phyloP scores from a whole-genome alignment of 2,113 vertebrate species.

The Cephalopholis sonnerati region DNA sequence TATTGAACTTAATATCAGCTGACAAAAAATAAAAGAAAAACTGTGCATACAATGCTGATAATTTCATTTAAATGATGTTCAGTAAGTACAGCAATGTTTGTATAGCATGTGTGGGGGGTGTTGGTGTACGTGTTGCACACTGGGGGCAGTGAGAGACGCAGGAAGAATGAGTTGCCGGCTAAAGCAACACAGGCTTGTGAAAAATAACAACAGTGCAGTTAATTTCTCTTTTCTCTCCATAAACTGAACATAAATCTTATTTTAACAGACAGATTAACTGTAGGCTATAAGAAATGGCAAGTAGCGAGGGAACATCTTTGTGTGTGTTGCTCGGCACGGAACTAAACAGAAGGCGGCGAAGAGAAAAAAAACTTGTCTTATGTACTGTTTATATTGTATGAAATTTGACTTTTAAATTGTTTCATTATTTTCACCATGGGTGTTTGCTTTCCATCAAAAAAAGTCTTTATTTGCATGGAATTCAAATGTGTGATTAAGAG shows the following conservation, averaged over 20 bases:
- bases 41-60: neutral
- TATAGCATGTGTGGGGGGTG: neutral
- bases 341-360: neutral
- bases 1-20: neutral
- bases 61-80: slow-evolving; percentile 1
- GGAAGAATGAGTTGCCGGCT: neutral
- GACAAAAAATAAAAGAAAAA: neutral
- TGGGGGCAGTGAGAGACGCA: neutral
- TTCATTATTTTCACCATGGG: slow-evolving; percentile 10
- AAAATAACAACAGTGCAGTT: neutral
- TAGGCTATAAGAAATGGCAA: neutral
- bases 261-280: neutral
- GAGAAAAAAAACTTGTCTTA: neutral
- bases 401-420: neutral
- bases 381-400: neutral
- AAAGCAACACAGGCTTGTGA: neutral
- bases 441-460: slow-evolving; percentile 1
- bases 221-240: neutral
- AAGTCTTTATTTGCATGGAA: neutral
- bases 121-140: neutral
- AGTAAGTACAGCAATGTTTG: neutral
- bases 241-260: slow-evolving; percentile 13
- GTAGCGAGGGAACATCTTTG: neutral
- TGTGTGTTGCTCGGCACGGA: neutral
- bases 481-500: neutral